Percentiles rank a stretch among this genome's conserved stretches.
phyloP scores from a whole-genome alignment of 1,140 invertebrate genomes.

The Diachasma alloeum region DNA sequence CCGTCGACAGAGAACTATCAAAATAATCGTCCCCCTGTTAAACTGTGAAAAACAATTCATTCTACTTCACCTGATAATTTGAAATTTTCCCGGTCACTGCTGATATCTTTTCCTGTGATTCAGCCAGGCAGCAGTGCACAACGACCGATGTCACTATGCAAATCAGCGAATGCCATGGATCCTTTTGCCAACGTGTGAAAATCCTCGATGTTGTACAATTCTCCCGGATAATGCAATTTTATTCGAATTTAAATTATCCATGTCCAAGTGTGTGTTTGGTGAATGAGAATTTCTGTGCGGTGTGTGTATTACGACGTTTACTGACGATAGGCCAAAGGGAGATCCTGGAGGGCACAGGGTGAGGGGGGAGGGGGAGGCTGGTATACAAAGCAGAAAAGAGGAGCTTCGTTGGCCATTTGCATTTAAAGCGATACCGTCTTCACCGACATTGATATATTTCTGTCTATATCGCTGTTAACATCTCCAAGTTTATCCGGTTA shows the following conservation, averaged over 20 bases:
- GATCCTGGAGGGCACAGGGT: not conserved
- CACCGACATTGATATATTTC: slow-evolving; percentile 46
- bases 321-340: not conserved
- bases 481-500: slow-evolving; percentile 47
- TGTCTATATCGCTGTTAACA: slow-evolving; percentile 50
- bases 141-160: not conserved
- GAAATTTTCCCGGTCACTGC: not conserved
- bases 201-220: not conserved
- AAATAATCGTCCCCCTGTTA: not conserved
- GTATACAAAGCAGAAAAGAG: slow-evolving; percentile 8
- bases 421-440: slow-evolving; percentile 55
- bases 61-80: not conserved
- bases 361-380: not conserved
- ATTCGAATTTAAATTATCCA: not conserved
- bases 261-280: not conserved
- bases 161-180: not conserved
- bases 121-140: not conserved
- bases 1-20: not conserved
- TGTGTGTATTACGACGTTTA: not conserved
- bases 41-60: not conserved
- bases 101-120: not conserved
- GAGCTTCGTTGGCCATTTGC: slow-evolving; percentile 47
- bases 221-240: slow-evolving; percentile 32
- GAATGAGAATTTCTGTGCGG: not conserved
- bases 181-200: not conserved